A percentile compares a stretch with the other conserved stretches of the same genome.
These are phyloP conservation scores for Corvus moneduloides DNA, from an alignment of 2,113 vertebrate genomes.

Conservation along the genomic window DNA sequence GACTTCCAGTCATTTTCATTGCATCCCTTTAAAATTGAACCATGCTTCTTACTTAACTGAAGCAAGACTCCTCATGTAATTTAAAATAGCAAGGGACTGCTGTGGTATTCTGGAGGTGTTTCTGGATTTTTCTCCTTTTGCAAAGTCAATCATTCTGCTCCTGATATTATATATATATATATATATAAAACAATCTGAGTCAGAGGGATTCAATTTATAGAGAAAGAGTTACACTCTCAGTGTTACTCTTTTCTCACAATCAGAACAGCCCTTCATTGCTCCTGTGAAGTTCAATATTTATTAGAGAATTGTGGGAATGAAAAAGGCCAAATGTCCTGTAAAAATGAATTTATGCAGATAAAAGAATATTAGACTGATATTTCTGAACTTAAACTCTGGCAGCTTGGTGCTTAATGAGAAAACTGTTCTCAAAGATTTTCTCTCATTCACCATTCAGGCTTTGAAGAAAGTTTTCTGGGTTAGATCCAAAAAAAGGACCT, in stretches of 20 bases:
- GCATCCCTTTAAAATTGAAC: neutral
- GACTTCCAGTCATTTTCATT: neutral
- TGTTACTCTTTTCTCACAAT: neutral
- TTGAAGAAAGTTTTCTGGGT: constrained; percentile 40
- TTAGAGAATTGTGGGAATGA: constrained; percentile 1
- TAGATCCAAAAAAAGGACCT: neutral
- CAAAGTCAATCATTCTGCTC: neutral
- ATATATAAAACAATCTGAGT: neutral
- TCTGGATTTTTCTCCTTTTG: neutral
- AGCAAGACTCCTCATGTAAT: neutral
- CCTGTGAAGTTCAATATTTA: constrained; percentile 17
- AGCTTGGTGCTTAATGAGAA: constrained; percentile 25
- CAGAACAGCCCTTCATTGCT: neutral
- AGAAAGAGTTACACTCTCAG: neutral
- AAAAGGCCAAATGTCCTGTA: constrained; percentile 38
- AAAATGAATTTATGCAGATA: constrained; percentile 48
- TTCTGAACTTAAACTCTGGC: constrained; percentile 17
- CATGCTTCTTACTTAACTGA: neutral
- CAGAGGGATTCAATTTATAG: constrained; percentile 1
- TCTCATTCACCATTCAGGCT: neutral
- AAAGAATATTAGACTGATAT: constrained; percentile 36
- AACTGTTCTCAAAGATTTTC: constrained; percentile 25
- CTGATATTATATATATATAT: neutral
- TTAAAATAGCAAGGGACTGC: neutral
- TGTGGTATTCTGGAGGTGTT: neutral